Evolutionary conservation across 92 coral and sea anemone species (phyloP).

Genomic region (Anthopleura xanthogrammica): DNA sequence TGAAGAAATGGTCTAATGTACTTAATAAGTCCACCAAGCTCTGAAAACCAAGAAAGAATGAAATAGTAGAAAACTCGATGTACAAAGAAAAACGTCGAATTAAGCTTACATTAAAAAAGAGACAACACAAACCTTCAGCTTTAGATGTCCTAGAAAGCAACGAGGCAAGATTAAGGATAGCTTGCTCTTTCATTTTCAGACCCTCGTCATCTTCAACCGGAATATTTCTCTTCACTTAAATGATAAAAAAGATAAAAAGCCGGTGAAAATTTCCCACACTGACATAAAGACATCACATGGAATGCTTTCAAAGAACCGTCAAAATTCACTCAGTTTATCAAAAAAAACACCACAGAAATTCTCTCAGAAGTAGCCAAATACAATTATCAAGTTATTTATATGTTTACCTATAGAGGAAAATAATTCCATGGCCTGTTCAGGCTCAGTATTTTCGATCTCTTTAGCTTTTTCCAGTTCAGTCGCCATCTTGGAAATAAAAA

Average conservation of each 20-base stretch:
- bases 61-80: not conserved
- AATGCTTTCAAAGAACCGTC: not conserved
- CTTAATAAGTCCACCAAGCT: constrained; percentile 95
- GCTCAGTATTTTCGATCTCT: constrained; percentile 76
- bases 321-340: not conserved
- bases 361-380: not conserved
- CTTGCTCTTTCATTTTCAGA: constrained; percentile 88
- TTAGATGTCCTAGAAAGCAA: constrained; percentile 77
- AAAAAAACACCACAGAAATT: not conserved
- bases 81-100: not conserved
- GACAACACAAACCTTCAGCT: constrained; percentile 72
- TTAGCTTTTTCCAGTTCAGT: constrained; percentile 78
- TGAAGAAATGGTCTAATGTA: constrained; percentile 90
- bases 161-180: constrained; percentile 80
- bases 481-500: constrained; percentile 79
- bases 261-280: not conserved
- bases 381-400: not conserved
- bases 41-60: constrained; percentile 33
- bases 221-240: constrained; percentile 73
- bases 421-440: constrained; percentile 89
- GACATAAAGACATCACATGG: constrained; percentile 6
- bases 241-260: constrained; percentile 15
- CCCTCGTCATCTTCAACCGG: constrained; percentile 76
- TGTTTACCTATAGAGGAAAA: constrained; percentile 80
- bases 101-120: not conserved